phyloP scores from a whole-genome alignment of 2,888 invertebrate genomes.

The Drosophila trichaetosa region DNA sequence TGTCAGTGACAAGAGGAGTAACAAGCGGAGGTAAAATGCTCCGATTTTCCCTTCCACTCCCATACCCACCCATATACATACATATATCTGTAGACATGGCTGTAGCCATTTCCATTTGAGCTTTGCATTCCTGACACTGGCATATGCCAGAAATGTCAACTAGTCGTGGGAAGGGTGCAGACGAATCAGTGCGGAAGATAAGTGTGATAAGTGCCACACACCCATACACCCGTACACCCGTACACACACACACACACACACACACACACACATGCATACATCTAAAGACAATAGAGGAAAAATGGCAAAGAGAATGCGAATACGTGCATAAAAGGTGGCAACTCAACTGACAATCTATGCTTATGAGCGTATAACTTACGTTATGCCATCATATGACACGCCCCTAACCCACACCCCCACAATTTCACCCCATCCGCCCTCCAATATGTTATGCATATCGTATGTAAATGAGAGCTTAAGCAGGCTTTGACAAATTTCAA shows the following conservation, averaged over 20 bases:
- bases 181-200: conserved; percentile 18
- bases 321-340: conserved; percentile 51
- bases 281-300: conserved; percentile 11
- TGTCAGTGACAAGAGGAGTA: conserved; percentile 52
- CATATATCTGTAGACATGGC: conserved; percentile 1
- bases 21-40: conserved; percentile 15
- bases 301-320: conserved; percentile 30
- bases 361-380: conserved; percentile 62
- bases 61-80: neutral
- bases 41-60: conserved; percentile 3
- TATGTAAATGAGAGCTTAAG: conserved; percentile 65
- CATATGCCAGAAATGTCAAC: conserved; percentile 57
- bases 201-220: conserved; percentile 56
- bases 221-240: conserved; percentile 12
- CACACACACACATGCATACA: conserved; percentile 1
- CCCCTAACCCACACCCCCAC: neutral
- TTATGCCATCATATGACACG: conserved; percentile 12
- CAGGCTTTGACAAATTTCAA: conserved; percentile 55
- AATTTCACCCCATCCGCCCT: neutral
- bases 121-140: conserved; percentile 61
- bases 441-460: conserved; percentile 33
- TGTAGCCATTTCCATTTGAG: conserved; percentile 43
- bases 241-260: conserved; percentile 19
- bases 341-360: conserved; percentile 67
- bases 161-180: conserved; percentile 7